These are phyloP conservation scores for Zoanthus solanderi DNA, from an alignment of 92 coral and sea anemone species.

Conservation along the genomic window DNA sequence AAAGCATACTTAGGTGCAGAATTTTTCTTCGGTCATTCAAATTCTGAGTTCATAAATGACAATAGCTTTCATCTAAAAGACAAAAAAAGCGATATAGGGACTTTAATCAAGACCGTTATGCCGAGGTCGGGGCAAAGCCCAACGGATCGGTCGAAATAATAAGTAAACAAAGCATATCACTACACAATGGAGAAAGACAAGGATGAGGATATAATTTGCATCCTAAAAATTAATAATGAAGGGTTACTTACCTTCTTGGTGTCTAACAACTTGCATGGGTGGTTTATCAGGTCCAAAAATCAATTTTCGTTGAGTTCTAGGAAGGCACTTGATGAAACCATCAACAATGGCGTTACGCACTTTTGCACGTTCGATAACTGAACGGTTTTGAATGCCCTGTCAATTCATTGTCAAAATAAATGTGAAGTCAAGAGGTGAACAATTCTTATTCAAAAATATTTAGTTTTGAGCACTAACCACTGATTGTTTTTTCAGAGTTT, in stretches of 20 bases:
- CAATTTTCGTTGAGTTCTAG: slow-evolving; percentile 88
- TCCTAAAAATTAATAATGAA: background rate
- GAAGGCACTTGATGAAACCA: slow-evolving; percentile 84
- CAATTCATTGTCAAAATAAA: background rate
- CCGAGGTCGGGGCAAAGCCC: too few species aligned
- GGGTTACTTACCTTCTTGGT: slow-evolving; percentile 71
- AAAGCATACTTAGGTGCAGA: too few species aligned
- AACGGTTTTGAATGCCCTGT: slow-evolving; percentile 80
- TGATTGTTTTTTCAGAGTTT: slow-evolving; percentile 71
- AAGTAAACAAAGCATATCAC: too few species aligned
- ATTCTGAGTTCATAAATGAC: too few species aligned
- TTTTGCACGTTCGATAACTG: slow-evolving; percentile 80
- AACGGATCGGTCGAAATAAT: too few species aligned
- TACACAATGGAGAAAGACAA: background rate
- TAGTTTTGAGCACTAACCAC: background rate
- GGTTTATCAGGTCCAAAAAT: slow-evolving; percentile 76
- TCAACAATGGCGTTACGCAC: slow-evolving; percentile 91
- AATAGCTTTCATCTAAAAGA: too few species aligned
- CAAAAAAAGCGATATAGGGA: too few species aligned
- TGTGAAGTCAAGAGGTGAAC: background rate
- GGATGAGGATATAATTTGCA: background rate
- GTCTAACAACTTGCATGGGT: slow-evolving; percentile 44
- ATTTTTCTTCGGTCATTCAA: too few species aligned
- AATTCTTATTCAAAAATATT: background rate
- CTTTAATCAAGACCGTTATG: too few species aligned